Evolutionary conservation across 2,113 vertebrate species (phyloP), one percentile per base, ranked within the genome.

Genomic region (Engystomops pustulosus): DNA sequence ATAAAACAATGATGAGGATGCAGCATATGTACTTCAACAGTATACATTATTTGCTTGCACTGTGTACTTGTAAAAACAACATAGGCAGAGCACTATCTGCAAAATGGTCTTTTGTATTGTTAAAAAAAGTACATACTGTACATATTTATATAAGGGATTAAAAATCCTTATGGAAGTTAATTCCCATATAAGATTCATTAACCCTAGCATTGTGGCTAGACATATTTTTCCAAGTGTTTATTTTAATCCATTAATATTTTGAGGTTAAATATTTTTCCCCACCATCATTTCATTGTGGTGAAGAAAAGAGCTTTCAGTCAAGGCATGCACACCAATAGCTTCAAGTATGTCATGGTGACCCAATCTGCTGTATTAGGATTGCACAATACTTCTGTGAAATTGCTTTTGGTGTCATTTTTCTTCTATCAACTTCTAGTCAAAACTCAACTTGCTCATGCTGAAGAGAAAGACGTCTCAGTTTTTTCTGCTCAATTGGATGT

Each of bases 331-430:
- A 30, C 44, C 67, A 58, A 36, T 83, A 74, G 30, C 10, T 67
- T 38, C 55, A 74, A 4, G 44, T 27, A 62, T 83, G 81, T 83
- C 81, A 67, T 45, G 18, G 71, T 76, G 81, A 75, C 81, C 81
- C 41, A 67, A 76, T 65, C 27, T 51, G 27, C 38, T 76, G 14
- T 83, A 51, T 65, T 76, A 51, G 71, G 27, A 67, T 76, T 32
- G 38, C 60, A 62, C 55, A 38, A 67, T 75, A 44, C 44, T 32
- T 67, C 71, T 38, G 23, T 41, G 71, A 83, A 83, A 83, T 83
- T 83, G 72, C 53, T 83, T 75, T 74, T 75, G 38, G 70, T 75
- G 55, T 76, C 23, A 82, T 82, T 83, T 83, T 82, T 65, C 70
- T 83, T 83, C 70, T 75, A 75, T 65, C 38, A 60, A 47, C 41